A percentile compares a stretch with the other conserved stretches of the same genome.
Conservation (phyloP, 2,888 invertebrate species). For the Apeira syringaria region DNA sequence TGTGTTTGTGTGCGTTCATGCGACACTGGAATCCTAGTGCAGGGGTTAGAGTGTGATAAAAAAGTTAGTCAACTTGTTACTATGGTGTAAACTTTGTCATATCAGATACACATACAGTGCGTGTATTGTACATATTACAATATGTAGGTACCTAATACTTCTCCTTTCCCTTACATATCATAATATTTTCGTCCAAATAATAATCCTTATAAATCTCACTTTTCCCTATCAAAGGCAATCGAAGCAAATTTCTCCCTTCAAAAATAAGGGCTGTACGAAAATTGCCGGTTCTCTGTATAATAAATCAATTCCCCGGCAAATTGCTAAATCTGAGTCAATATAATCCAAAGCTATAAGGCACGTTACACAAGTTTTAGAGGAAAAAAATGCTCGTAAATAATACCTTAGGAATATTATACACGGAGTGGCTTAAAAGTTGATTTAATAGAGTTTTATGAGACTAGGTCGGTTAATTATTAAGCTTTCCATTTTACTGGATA, state of each 20-base stretch:
- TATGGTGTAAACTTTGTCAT: no score
- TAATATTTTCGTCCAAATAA: conserved; percentile 18
- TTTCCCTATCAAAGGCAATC: conserved; percentile 19
- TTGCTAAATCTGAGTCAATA: conserved; percentile 35
- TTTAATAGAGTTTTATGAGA: conserved; percentile 6
- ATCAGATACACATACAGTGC: no score
- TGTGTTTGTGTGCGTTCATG: no score
- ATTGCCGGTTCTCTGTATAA: conserved; percentile 15
- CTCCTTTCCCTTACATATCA: conserved; percentile 6
- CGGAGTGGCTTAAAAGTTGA: conserved; percentile 14
- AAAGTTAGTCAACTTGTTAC: no score
- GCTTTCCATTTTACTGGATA: no score
- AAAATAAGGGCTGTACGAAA: conserved; percentile 24
- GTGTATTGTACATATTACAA: no score
- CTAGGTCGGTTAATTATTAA: no score
- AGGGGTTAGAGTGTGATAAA: no score
- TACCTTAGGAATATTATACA: no score
- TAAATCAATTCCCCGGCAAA: conserved; percentile 34
- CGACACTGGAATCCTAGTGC: no score
- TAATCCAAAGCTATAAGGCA: conserved; percentile 32
- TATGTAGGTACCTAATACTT: no score
- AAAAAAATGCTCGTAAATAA: conserved; percentile 29
- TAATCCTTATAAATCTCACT: conserved; percentile 20
- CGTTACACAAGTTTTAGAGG: conserved; percentile 23
- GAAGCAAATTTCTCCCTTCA: conserved; percentile 22